Evolutionary conservation across 1,140 invertebrate genomes (phyloP).

Genomic region (Eupristina koningsbergeri): DNA sequence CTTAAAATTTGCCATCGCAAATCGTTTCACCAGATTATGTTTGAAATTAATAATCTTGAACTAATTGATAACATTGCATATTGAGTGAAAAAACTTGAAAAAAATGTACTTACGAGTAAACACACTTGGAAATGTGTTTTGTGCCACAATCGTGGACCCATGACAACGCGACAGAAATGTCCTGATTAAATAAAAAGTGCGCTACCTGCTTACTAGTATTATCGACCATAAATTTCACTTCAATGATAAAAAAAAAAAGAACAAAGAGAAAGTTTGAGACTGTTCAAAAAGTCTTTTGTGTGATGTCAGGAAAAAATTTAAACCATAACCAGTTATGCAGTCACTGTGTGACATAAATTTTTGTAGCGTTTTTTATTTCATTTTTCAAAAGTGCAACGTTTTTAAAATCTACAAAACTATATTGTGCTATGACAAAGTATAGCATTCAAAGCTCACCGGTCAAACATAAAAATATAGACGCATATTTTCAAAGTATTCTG

Average conservation of each 20-base stretch:
- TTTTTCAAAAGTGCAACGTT: neutral
- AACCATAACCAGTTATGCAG: neutral
- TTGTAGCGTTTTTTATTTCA: constrained; percentile 11
- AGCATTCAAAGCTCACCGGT: neutral
- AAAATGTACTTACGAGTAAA: neutral
- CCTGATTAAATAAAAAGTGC: constrained; percentile 1
- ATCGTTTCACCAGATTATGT: constrained; percentile 20
- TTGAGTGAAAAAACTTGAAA: neutral
- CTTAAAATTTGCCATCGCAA: constrained; percentile 1
- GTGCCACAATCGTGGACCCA: neutral
- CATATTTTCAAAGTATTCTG: neutral
- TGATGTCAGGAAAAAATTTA: neutral
- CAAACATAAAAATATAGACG: neutral
- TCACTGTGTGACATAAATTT: constrained; percentile 2
- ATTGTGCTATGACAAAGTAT: neutral
- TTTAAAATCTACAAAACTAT: neutral
- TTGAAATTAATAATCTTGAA: constrained; percentile 26
- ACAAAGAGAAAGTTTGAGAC: neutral
- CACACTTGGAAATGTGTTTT: neutral
- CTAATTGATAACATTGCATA: constrained; percentile 33
- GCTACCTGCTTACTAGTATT: constrained; percentile 3
- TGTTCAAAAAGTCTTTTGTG: constrained; percentile 6
- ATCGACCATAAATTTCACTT: constrained; percentile 20
- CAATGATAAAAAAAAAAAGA: neutral
- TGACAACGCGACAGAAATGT: constrained; percentile 21